Conservation (phyloP, 2,113 vertebrate species). For the Ancistrus triradiatus region DNA sequence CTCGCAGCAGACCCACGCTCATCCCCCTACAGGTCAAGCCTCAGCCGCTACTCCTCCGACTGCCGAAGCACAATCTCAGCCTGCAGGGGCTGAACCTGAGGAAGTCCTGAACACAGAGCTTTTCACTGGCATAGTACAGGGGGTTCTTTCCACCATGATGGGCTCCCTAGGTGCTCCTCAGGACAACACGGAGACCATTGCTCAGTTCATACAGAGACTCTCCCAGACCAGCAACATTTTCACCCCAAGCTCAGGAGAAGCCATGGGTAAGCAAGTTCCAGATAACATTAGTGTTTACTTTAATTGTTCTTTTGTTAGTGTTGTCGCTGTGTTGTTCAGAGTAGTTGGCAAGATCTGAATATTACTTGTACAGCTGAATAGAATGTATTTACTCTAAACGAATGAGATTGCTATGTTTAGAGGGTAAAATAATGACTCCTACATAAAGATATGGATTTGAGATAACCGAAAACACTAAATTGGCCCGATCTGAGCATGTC, state of each 20-base stretch:
- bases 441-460: no score
- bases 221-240: slow-evolving; percentile 88
- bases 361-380: no score
- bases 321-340: neutral
- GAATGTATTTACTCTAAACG: no score
- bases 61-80: slow-evolving; percentile 2
- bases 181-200: slow-evolving; percentile 84
- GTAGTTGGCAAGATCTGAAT: no score
- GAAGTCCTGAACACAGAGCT: slow-evolving; percentile 81
- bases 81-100: slow-evolving; percentile 27
- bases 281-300: neutral
- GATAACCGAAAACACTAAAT: no score
- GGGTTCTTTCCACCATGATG: slow-evolving; percentile 84
- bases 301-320: neutral
- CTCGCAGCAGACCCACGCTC: slow-evolving; percentile 57
- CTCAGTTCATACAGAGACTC: slow-evolving; percentile 87
- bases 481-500: no score
- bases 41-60: slow-evolving; percentile 12
- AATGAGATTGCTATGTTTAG: no score
- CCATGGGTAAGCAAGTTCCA: slow-evolving; percentile 62
- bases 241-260: slow-evolving; percentile 77
- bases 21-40: slow-evolving; percentile 41
- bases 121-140: slow-evolving; percentile 85
- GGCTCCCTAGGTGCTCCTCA: slow-evolving; percentile 81
- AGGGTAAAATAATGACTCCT: no score